Base-by-base conservation (phyloP, 1,140 invertebrate species). In the Magallana angulata region DNA sequence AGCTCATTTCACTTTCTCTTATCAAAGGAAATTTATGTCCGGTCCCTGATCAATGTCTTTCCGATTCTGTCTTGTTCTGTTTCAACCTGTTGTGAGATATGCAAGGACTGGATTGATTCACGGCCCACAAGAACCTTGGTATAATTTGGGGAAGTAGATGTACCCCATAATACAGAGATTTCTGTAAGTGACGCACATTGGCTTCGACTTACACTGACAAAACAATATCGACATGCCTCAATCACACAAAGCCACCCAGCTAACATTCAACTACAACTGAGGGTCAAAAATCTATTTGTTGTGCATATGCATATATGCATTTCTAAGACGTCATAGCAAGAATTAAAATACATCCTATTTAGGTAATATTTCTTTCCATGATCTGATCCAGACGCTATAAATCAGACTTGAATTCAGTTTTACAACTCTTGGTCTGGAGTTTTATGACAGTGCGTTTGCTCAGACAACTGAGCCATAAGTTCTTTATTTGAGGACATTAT, bases 1-100 rank as follows among this genome's bases (percentile, higher is more conserved):
- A 8, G 12, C 36, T 76, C 36, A 36, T 30, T 76, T 76, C 68
- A 76, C 68, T 76, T 76, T 76, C 24, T 30, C 68, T 76, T 76
- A 76, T 76, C 68, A 48, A 30, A 30, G 7, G 68, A 30, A 76
- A 76, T 30, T 24, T 76, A 12, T 30, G 24, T 30, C 9, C 24
- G 68, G 11, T 30, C 68, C 24, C 9, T 30, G 36, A 48, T 48
- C 36, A 4, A 48, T 5, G 24, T 76, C 60, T 62, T 12, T 76
- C 12, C 0, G 12, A 76, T 76, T 76, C 36, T 7, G 11, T 76
- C 9, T 30, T n/a, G n/a, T 62, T 12, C 9, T 76, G 8, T 76
- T 11, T 30, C 36, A 12, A 8, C 9, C 11, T 30, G 68, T 76
- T 12, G 36, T 18, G 24, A 76, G 24, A 76, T 76, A 30, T 76